A percentile compares a stretch with the other conserved stretches of the same genome.
Conservation (phyloP, 2,797 vertebrate genomes). For the Decapterus maruadsi region DNA sequence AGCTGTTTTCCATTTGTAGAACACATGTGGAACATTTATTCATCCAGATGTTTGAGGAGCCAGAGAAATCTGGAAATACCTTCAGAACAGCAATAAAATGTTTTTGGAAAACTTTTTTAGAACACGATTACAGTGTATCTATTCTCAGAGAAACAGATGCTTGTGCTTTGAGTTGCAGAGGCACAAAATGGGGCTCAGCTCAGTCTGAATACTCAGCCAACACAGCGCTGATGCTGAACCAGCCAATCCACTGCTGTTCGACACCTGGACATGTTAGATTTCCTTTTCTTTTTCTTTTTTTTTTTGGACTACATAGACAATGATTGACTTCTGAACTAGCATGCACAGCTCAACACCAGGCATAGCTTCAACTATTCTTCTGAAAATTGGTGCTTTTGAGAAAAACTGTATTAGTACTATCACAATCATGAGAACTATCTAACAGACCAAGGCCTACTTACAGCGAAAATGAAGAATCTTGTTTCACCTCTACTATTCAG, state of each 20-base stretch:
- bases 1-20: background rate
- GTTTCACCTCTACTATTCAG: conserved; percentile 27
- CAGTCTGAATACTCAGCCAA: conserved; percentile 12
- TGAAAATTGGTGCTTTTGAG: conserved; percentile 35
- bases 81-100: background rate
- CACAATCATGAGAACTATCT: conserved; percentile 59
- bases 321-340: conserved; percentile 34
- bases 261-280: conserved; percentile 16
- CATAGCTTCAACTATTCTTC: conserved; percentile 33
- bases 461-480: conserved; percentile 39
- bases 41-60: background rate
- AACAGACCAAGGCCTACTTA: conserved; percentile 44
- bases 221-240: background rate
- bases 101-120: background rate
- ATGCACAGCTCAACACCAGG: conserved; percentile 57
- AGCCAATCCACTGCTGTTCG: conserved; percentile 19
- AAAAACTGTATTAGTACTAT: conserved; percentile 61
- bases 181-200: conserved; percentile 20
- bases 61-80: conserved; percentile 6
- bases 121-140: background rate
- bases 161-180: background rate
- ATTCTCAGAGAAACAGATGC: background rate
- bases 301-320: conserved; percentile 18
- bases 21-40: background rate
- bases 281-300: conserved; percentile 6